Percentiles rank a stretch among this genome's conserved stretches.
Evolutionary conservation across 1,140 invertebrate species (phyloP).

Genomic region (Antheraea pernyi): DNA sequence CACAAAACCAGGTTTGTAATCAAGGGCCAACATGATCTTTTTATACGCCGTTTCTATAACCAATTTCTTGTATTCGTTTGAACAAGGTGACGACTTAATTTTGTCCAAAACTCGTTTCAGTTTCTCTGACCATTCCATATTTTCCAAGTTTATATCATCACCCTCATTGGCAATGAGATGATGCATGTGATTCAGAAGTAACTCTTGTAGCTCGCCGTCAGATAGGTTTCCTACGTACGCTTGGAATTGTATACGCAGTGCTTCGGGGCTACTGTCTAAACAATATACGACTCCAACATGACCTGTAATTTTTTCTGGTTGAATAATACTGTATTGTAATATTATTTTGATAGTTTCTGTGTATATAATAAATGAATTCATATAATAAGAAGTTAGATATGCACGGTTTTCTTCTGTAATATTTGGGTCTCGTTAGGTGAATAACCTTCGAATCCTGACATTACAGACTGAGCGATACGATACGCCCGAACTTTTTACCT

Average conservation of each 20-base stretch:
- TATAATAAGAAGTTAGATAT: no score
- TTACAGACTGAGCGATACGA: no score
- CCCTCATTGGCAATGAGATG: conserved; percentile 22
- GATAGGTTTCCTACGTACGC: conserved; percentile 22
- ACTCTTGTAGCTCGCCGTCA: conserved; percentile 17
- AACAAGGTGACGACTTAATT: conserved; percentile 2
- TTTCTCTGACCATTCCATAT: conserved; percentile 23
- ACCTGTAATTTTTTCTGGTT: conserved; percentile 20
- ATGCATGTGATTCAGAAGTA: conserved; percentile 18
- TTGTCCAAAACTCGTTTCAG: conserved; percentile 8
- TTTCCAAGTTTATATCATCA: conserved; percentile 3
- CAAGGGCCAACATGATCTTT: conserved; percentile 22
- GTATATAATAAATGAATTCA: no score
- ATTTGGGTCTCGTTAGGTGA: no score
- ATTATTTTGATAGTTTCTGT: no score
- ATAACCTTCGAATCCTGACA: no score
- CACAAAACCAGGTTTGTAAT: conserved; percentile 25
- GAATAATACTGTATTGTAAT: not conserved
- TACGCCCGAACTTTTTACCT: no score
- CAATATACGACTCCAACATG: conserved; percentile 28
- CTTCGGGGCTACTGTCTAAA: conserved; percentile 34
- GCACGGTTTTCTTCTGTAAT: no score
- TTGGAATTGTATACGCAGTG: conserved; percentile 21
- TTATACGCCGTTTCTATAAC: conserved; percentile 24
- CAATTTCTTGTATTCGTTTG: conserved; percentile 24